phyloP scores from a whole-genome alignment of 2,888 invertebrate genomes.

The Perithous albicinctus region DNA sequence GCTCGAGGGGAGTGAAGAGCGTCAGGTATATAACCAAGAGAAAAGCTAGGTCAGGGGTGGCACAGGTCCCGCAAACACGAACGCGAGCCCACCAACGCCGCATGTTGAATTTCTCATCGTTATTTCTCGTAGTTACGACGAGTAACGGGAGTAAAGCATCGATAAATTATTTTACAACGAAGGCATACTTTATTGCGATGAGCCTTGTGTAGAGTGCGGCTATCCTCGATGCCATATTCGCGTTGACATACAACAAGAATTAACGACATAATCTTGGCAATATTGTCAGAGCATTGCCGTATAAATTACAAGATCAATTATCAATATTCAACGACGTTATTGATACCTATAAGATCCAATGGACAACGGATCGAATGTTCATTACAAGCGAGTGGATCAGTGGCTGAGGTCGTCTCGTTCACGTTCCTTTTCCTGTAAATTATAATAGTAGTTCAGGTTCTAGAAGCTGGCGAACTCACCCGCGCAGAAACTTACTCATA shows the following conservation, averaged over 20 bases:
- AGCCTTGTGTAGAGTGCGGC: neutral
- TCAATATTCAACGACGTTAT: slow-evolving; percentile 73
- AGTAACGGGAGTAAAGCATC: slow-evolving; percentile 23
- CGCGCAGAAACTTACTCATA: too few species aligned
- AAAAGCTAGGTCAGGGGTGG: slow-evolving; percentile 22
- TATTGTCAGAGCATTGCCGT: slow-evolving; percentile 1
- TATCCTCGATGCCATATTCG: neutral
- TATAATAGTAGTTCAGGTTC: slow-evolving; percentile 14
- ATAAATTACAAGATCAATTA: slow-evolving; percentile 44
- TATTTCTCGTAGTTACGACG: slow-evolving; percentile 26
- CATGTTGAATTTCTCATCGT: slow-evolving; percentile 51
- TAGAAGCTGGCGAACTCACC: too few species aligned
- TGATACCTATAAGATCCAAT: slow-evolving; percentile 78
- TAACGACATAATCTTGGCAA: slow-evolving; percentile 3
- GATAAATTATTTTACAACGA: slow-evolving; percentile 48
- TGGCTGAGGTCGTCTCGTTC: slow-evolving; percentile 73
- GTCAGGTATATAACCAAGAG: slow-evolving; percentile 11
- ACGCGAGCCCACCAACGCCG: slow-evolving; percentile 7
- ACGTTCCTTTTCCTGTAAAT: slow-evolving; percentile 77
- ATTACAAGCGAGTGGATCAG: slow-evolving; percentile 75
- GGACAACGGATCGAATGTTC: slow-evolving; percentile 79
- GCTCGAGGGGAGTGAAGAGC: slow-evolving; percentile 17
- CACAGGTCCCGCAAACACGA: slow-evolving; percentile 30
- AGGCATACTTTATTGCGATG: slow-evolving; percentile 11
- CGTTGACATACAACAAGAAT: neutral